phyloP scores from a whole-genome alignment of 2,888 invertebrate genomes.

The Calephelis perditalis region DNA sequence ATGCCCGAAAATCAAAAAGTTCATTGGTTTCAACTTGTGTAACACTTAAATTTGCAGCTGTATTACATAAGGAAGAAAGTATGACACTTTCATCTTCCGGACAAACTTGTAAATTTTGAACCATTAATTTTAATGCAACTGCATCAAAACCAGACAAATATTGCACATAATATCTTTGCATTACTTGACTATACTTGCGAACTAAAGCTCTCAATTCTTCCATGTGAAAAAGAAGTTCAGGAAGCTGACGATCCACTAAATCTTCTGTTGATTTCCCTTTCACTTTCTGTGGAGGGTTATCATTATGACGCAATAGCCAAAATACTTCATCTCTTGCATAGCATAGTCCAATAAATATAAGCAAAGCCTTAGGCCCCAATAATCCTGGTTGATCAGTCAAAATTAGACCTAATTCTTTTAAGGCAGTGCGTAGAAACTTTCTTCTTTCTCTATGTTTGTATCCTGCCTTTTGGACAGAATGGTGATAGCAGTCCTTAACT shows the following conservation, averaged over 20 bases:
- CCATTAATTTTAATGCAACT: conserved; percentile 90
- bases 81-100: conserved; percentile 98
- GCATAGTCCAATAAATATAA: conserved; percentile 97
- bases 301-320: conserved; percentile 97
- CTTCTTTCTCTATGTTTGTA: conserved; percentile 95
- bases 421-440: conserved; percentile 95
- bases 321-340: conserved; percentile 97
- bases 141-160: conserved; percentile 98
- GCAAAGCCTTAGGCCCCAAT: conserved; percentile 96
- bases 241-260: conserved; percentile 95
- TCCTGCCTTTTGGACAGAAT: conserved; percentile 93
- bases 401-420: conserved; percentile 96
- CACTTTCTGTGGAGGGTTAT: conserved; percentile 94
- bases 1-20: conserved; percentile 95
- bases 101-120: conserved; percentile 88
- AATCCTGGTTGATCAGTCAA: conserved; percentile 98
- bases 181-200: conserved; percentile 96
- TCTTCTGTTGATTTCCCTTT: conserved; percentile 95
- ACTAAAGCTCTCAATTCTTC: conserved; percentile 97
- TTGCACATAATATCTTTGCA: conserved; percentile 98
- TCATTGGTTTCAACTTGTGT: conserved; percentile 98
- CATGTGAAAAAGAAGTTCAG: conserved; percentile 98
- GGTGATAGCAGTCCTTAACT: conserved; percentile 95
- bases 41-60: conserved; percentile 89
- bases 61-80: conserved; percentile 93